Conservation (phyloP, 2,888 invertebrate species). For the Cacoxenus indagator region DNA sequence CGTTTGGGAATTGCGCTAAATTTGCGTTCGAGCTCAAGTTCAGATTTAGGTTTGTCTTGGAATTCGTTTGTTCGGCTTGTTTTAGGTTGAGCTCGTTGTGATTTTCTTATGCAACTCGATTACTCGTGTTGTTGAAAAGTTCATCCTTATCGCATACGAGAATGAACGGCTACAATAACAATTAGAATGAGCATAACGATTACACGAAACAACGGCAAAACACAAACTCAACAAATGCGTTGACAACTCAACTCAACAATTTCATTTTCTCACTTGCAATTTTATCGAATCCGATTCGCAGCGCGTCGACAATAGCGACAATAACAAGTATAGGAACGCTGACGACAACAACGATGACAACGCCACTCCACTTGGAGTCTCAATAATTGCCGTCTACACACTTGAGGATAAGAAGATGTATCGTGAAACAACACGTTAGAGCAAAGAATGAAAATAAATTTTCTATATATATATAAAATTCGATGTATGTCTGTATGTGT, state of each 20-base stretch:
- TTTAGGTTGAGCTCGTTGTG: constrained; percentile 4
- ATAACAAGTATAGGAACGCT: background rate
- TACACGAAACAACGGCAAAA: background rate
- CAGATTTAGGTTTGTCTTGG: background rate
- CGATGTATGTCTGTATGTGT: too few species aligned
- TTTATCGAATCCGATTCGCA: background rate
- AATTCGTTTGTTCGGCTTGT: background rate
- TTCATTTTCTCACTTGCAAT: constrained; percentile 48
- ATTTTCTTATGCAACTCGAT: constrained; percentile 14
- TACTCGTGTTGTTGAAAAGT: constrained; percentile 38
- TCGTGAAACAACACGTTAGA: too few species aligned
- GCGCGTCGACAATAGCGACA: background rate
- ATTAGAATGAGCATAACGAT: background rate
- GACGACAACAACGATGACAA: background rate
- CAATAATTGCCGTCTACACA: constrained; percentile 12
- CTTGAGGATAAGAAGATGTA: background rate
- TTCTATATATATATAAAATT: too few species aligned
- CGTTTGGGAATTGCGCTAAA: background rate
- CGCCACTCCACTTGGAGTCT: background rate
- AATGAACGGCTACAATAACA: background rate
- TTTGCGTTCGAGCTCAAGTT: background rate
- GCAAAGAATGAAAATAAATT: too few species aligned
- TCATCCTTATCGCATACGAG: constrained; percentile 31
- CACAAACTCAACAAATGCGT: background rate
- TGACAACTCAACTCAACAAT: constrained; percentile 50